Percentiles rank a stretch among this genome's conserved stretches.
These are phyloP conservation scores for Suillia variegata DNA, from an alignment of 2,888 invertebrate genomes.

Conservation along the genomic window DNA sequence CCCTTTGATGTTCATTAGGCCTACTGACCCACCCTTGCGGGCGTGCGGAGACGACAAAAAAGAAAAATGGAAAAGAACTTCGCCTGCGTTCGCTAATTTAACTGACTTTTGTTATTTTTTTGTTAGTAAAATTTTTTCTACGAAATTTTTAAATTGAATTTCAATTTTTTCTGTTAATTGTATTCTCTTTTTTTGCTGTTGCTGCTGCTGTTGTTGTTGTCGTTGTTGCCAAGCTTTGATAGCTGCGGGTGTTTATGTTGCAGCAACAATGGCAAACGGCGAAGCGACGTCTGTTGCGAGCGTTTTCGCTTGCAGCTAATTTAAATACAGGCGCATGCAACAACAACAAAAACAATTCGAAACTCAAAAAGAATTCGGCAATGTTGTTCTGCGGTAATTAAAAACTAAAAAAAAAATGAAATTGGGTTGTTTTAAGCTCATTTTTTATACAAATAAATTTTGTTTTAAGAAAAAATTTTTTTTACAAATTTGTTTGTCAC, in stretches of 20 bases:
- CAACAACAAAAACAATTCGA: slow-evolving; percentile 15
- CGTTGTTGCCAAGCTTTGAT: too few relatives aligned
- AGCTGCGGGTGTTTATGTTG: slow-evolving; percentile 15
- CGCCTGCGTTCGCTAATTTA: slow-evolving; percentile 32
- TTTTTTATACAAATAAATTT: background rate
- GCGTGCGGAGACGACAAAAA: background rate
- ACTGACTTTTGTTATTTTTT: slow-evolving; percentile 42
- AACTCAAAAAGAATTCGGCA: background rate
- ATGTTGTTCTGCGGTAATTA: slow-evolving; percentile 3
- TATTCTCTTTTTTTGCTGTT: background rate
- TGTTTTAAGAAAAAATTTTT: slow-evolving; percentile 32
- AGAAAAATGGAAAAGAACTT: too few relatives aligned
- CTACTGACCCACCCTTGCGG: background rate
- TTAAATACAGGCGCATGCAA: slow-evolving; percentile 52
- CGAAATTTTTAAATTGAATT: slow-evolving; percentile 49
- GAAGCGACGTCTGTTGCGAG: background rate
- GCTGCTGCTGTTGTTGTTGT: too few relatives aligned
- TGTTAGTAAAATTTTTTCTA: slow-evolving; percentile 31
- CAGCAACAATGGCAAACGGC: background rate
- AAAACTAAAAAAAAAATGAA: background rate
- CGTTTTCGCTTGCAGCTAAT: slow-evolving; percentile 38
- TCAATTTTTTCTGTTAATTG: slow-evolving; percentile 34
- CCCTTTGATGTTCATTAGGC: slow-evolving; percentile 32
- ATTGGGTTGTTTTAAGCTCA: background rate
- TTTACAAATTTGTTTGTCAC: slow-evolving; percentile 2